phyloP scores from a whole-genome alignment of 2,797 vertebrate genomes.

The Neolamprologus multifasciatus region DNA sequence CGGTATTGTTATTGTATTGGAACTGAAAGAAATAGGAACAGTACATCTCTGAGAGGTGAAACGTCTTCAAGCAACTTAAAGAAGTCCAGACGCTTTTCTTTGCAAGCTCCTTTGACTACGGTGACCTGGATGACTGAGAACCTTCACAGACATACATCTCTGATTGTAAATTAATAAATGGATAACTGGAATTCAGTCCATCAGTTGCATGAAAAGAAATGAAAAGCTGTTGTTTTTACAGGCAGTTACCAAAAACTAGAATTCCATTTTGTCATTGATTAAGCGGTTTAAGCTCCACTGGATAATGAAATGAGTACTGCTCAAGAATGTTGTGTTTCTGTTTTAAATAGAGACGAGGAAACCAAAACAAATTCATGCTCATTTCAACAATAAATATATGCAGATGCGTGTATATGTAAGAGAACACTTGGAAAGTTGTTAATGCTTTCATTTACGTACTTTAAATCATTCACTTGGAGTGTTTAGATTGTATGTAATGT shows the following conservation, averaged over 20 bases:
- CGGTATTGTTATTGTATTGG: neutral
- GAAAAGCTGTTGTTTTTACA: slow-evolving; percentile 3
- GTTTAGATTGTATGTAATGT: neutral
- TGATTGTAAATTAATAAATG: neutral
- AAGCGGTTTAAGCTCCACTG: slow-evolving; percentile 25
- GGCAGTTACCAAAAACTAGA: neutral
- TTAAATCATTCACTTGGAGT: neutral
- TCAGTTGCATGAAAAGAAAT: slow-evolving; percentile 12
- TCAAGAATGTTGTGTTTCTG: neutral
- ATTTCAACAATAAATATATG: neutral
- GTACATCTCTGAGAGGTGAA: neutral
- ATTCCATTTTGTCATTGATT: slow-evolving; percentile 35
- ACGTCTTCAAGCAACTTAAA: neutral
- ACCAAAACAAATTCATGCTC: neutral
- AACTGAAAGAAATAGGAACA: neutral
- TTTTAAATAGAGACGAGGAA: neutral
- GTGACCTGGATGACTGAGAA: neutral
- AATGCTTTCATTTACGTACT: neutral
- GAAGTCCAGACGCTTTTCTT: neutral
- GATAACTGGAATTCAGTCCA: slow-evolving; percentile 1
- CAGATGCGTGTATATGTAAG: neutral
- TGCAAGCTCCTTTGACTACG: neutral
- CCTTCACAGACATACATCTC: neutral
- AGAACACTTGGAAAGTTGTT: neutral
- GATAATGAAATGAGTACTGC: slow-evolving; percentile 24